Conservation (phyloP, 2,888 invertebrate species). For the Plusia festucae region DNA sequence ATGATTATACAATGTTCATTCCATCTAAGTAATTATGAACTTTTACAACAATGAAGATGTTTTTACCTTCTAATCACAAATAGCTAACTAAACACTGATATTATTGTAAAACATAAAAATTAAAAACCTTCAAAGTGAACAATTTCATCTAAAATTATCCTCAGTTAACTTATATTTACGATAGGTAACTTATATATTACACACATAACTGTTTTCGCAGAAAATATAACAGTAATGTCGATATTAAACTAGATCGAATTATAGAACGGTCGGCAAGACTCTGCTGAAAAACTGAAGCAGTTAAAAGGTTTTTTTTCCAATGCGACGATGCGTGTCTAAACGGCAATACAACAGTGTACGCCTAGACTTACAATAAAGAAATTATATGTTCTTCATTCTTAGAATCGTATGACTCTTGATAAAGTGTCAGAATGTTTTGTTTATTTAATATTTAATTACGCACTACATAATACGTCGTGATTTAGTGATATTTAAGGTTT, state of each 20-base stretch:
- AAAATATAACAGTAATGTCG: slow-evolving; percentile 35
- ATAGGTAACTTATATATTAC: not conserved
- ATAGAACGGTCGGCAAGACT: slow-evolving; percentile 22
- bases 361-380: slow-evolving; percentile 45
- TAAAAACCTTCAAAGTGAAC: too few relatives aligned
- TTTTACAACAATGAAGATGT: not conserved
- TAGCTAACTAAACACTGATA: not conserved
- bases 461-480: not conserved
- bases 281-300: slow-evolving; percentile 30
- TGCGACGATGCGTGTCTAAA: slow-evolving; percentile 51
- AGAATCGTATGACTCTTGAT: not conserved
- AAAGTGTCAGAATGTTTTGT: not conserved
- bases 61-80: not conserved
- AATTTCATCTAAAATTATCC: too few relatives aligned
- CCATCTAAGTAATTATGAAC: not conserved
- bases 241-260: slow-evolving; percentile 47
- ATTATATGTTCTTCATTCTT: not conserved
- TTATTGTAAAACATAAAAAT: too few relatives aligned
- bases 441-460: not conserved
- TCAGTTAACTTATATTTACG: not conserved
- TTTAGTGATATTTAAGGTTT: not conserved
- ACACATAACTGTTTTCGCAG: slow-evolving; percentile 24
- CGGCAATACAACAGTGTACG: slow-evolving; percentile 31
- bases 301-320: slow-evolving; percentile 35
- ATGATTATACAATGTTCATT: slow-evolving; percentile 20